Evolutionary conservation across 1,140 invertebrate species (phyloP).

Genomic region (Drosophila lowei): DNA sequence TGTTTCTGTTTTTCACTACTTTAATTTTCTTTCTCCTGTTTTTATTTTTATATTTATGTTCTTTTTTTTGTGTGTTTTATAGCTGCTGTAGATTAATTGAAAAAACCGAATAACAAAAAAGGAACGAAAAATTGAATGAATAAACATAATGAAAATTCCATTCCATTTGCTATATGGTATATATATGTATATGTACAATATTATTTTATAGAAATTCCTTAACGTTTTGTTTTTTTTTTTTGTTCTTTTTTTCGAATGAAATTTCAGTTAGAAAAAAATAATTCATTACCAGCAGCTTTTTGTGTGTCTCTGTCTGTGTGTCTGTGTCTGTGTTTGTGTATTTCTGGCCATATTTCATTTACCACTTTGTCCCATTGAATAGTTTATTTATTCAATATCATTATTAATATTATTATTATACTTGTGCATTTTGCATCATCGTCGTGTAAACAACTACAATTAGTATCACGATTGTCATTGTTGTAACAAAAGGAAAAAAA

Average conservation of each 20-base stretch:
- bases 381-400: slow-evolving; percentile 65
- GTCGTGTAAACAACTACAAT: slow-evolving; percentile 82
- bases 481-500: slow-evolving; percentile 61
- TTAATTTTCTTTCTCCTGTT: slow-evolving; percentile 45
- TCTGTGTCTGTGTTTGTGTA: slow-evolving; percentile 28
- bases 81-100: slow-evolving; percentile 47
- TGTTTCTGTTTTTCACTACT: slow-evolving; percentile 47
- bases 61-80: slow-evolving; percentile 25
- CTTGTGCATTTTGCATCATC: slow-evolving; percentile 78
- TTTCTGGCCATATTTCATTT: slow-evolving; percentile 43
- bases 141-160: slow-evolving; percentile 56
- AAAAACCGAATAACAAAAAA: slow-evolving; percentile 20
- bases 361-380: slow-evolving; percentile 47
- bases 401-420: slow-evolving; percentile 54
- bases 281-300: slow-evolving; percentile 55
- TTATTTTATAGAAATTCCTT: slow-evolving; percentile 53
- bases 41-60: slow-evolving; percentile 5
- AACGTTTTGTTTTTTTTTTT: slow-evolving; percentile 17
- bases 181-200: slow-evolving; percentile 40
- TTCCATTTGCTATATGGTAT: slow-evolving; percentile 28
- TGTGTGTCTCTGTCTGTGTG: slow-evolving; percentile 35
- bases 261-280: slow-evolving; percentile 31
- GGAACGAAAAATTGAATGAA: slow-evolving; percentile 31
- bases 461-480: slow-evolving; percentile 82
- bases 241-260: slow-evolving; percentile 23